Base-by-base conservation (phyloP, 2,888 invertebrate species). In the Artemia sinica region DNA sequence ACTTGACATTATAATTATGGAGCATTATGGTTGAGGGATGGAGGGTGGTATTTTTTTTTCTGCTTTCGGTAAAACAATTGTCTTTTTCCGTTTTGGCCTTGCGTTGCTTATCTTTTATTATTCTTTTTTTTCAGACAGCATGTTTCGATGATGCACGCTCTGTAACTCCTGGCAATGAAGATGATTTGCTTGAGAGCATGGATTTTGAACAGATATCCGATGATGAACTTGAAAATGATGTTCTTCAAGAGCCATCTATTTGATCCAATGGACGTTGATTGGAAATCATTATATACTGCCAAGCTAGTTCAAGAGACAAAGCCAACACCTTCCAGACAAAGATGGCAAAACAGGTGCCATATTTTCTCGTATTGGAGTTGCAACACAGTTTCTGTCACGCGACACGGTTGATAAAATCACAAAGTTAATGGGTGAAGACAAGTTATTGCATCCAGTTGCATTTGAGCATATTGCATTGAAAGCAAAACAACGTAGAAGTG, bases 161-260 rank as follows among this genome's bases (percentile, higher is more conserved):
- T 41, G 41, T 41, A 41, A 41, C 41, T 41, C 41, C 41, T 65
- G 49, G 67, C 9, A 66, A 67, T 10, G 86, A 86, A 73, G 87
- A 87, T 71, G 87, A 87, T 73, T 85, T 85, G 74, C 83, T 85
- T 75, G 83, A 86, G 72, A 83, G 84, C 74, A 82, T 90, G 76
- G 90, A 89, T 76, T 91, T 91, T 78, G 91, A 91, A 78, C 90
- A 91, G 79, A 90, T 91, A 75, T 90, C 90, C 14, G 91, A 91
- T 77, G 91, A 90, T 68, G 91, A 91, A 77, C 79, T 91, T 51
- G 91, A 91, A 76, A 89, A 90, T 76, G 88, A 90, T 74, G 41
- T 68, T 49, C n/a, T 69, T 52, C 13, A 18, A 10, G 41, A 68
- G 48, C 28, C 10, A 18, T 67, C 50, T 18, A 67, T 58, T 58